Evolutionary conservation across 2,113 vertebrate species (phyloP).

Genomic region (Pipra filicauda): DNA sequence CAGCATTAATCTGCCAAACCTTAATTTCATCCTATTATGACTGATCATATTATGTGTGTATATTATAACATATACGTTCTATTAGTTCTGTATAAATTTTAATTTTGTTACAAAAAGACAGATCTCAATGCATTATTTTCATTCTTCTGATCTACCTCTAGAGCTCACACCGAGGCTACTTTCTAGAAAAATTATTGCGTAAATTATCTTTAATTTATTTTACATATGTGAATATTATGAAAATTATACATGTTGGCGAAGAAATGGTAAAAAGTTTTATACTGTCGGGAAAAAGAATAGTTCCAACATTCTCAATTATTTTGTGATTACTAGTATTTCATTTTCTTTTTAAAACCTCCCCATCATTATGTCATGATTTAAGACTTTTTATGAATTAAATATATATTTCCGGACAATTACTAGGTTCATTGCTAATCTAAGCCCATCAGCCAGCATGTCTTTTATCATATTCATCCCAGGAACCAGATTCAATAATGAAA

Average conservation of each 20-base stretch:
- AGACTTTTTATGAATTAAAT: slow-evolving; percentile 69
- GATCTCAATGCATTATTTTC: background rate
- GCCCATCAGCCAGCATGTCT: slow-evolving; percentile 37
- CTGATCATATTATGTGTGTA: background rate
- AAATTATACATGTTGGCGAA: slow-evolving; percentile 7
- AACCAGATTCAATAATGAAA: slow-evolving; percentile 39
- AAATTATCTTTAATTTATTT: slow-evolving; percentile 52
- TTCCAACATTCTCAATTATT: slow-evolving; percentile 66
- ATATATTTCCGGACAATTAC: slow-evolving; percentile 70
- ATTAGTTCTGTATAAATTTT: background rate
- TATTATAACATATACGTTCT: background rate
- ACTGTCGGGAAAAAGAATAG: slow-evolving; percentile 63
- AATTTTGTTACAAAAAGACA: background rate
- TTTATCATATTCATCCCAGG: slow-evolving; percentile 42
- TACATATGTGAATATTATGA: background rate
- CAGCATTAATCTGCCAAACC: background rate
- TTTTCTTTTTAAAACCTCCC: slow-evolving; percentile 59
- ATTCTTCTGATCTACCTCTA: background rate
- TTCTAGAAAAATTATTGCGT: slow-evolving; percentile 25
- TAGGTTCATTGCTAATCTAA: slow-evolving; percentile 66
- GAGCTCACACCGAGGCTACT: background rate
- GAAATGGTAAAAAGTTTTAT: slow-evolving; percentile 51
- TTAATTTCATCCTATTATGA: background rate
- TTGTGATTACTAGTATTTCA: slow-evolving; percentile 64
- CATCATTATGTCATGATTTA: slow-evolving; percentile 64